Base-by-base conservation (phyloP, 2,888 invertebrate species). In the Drosophila diplacantha region DNA sequence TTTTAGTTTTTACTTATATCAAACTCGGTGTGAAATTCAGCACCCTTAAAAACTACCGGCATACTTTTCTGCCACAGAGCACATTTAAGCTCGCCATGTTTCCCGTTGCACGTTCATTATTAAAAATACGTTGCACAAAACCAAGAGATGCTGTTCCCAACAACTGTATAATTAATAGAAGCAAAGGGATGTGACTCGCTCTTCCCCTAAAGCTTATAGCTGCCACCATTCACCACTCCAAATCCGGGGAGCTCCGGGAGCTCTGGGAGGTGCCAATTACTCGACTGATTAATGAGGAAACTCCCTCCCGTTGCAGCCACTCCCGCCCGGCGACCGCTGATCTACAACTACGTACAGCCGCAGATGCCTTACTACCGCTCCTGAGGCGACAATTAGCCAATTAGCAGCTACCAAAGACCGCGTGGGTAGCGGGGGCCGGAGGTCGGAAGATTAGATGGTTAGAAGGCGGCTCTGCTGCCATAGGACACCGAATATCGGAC, bases 261-360 rank as follows among this genome's bases (percentile, higher is more conserved):
- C 37, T 18, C 18, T 14, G 14, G 14, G 24, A 29, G 43, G 37
- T 9, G 22, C 12, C 24, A 37, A 49, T 26, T 47, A 57, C 57
- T 32, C 35, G 18, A 31, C n/a, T 67, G 41, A 50, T 69, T 38
- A 41, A 43, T 39, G 31, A 57, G 14, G 24, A n/a, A n/a, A 16
- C 31, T 31, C 44, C 29, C 24, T 29, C 5, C 18, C 47, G 18
- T 64, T 81, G 44, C 80, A 81, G 81, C 75, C 32, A 73, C 75
- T 11, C 72, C 75, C 18, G 78, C 78, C n/a, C 67, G 78, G 57
- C 66, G 41, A 53, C 86, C 86, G 14, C 69, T 86, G 37, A 77
- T 84, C 47, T 86, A 86, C 62, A 86, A 86, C 64, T 86, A 86
- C 53, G 61, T 85, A 64, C 85, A 85, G 51, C 84, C 84, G 31